Evolutionary conservation across 2,113 vertebrate genomes (phyloP).

Genomic region (Origma solitaria): DNA sequence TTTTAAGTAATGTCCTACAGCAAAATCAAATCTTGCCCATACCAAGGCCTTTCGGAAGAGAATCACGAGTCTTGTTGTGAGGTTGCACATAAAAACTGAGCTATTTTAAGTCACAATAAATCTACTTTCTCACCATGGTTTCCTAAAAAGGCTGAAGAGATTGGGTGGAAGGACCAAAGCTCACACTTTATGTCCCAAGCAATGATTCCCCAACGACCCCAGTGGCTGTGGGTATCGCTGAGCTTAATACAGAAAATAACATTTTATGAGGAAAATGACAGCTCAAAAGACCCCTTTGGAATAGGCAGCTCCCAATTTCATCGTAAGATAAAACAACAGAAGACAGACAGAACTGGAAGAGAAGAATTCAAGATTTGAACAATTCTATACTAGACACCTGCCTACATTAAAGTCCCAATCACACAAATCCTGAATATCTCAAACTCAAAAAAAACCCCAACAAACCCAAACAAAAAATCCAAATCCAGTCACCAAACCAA

Average conservation of each 20-base stretch:
- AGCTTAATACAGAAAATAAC: not conserved
- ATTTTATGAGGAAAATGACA: not conserved
- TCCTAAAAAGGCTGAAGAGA: not conserved
- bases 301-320: not conserved
- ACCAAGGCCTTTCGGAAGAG: not conserved
- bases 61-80: not conserved
- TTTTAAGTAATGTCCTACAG: not conserved
- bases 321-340: not conserved
- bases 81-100: not conserved
- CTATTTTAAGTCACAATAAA: not conserved
- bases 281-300: not conserved
- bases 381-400: not conserved
- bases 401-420: not conserved
- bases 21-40: not conserved
- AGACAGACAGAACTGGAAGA: not conserved
- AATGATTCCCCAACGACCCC: not conserved
- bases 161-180: not conserved
- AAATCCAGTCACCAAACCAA: not conserved
- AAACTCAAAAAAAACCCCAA: not conserved
- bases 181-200: not conserved
- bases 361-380: not conserved
- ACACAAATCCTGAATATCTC: not conserved
- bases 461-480: not conserved
- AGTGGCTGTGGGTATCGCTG: rapidly evolving
- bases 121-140: not conserved